phyloP scores from a whole-genome alignment of 2,797 vertebrate genomes.

The Peromyscus eremicus region DNA sequence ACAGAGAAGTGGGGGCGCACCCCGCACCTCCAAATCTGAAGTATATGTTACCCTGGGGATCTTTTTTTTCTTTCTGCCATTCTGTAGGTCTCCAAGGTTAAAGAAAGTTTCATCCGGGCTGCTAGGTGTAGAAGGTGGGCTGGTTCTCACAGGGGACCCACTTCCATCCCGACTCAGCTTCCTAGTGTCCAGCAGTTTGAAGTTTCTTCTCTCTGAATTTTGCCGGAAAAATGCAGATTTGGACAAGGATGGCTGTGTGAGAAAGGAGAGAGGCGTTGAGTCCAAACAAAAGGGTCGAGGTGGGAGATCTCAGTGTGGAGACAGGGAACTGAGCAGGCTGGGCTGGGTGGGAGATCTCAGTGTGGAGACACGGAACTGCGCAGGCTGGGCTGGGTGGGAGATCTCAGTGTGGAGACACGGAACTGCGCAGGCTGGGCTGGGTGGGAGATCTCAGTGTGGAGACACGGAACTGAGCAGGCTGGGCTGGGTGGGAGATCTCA shows the following conservation, averaged over 20 bases:
- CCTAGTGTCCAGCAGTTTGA: slow-evolving; percentile 95
- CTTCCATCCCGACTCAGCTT: slow-evolving; percentile 94
- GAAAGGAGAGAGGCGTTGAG: slow-evolving; percentile 7
- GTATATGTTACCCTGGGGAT: slow-evolving; percentile 93
- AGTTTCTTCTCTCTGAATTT: slow-evolving; percentile 95
- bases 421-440: too few species aligned
- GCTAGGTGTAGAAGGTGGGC: slow-evolving; percentile 98
- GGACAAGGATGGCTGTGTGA: slow-evolving; percentile 85
- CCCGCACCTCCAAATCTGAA: not conserved
- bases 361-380: not conserved
- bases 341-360: not conserved
- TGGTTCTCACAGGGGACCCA: slow-evolving; percentile 93
- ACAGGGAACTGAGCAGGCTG: not conserved
- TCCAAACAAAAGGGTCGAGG: not conserved
- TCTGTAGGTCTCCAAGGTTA: slow-evolving; percentile 95
- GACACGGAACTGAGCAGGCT: not conserved
- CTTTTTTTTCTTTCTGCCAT: slow-evolving; percentile 94
- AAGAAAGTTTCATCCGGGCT: slow-evolving; percentile 97
- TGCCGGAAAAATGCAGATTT: slow-evolving; percentile 94
- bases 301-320: not conserved
- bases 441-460: not conserved
- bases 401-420: not conserved
- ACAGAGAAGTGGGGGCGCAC: not conserved
- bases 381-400: not conserved
- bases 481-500: not conserved